Base-by-base conservation (phyloP, 2,797 vertebrate genomes). In the Anabas testudineus region DNA sequence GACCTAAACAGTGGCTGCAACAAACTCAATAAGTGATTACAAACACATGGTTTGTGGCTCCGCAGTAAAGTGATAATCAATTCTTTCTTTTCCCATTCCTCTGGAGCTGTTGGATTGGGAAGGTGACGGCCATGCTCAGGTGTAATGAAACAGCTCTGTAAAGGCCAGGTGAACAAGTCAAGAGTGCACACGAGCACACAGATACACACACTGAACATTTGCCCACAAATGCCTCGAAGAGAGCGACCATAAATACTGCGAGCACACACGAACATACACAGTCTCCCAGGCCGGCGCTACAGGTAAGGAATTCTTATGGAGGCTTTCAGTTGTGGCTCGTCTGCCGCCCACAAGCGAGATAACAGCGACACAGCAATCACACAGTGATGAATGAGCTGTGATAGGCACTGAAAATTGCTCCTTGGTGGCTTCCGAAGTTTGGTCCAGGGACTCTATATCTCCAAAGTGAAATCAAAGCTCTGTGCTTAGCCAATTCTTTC, bases 331-430 rank as follows among this genome's bases (percentile, higher is more conserved):
- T 42, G 65, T 15, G 71, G 72, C 78, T 78, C 30, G 62, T 78
- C 83, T 70, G 77, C 80, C 36, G 69, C 80, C 81, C 80, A 84
- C 76, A 68, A 74, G 85, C 30, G 47, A 91, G 91, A 93, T 92
- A 93, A 93, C 82, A 28, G 84, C 76, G 70, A 92, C 90, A 87
- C 83, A 61, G 84, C 88, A 91, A 93, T 93, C 91, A 87, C 84
- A 73, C 77, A 37, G 80, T 93, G 93, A 94, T 92, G 92, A 92
- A 94, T 90, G 92, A 88, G 88, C 84, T 67, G 78, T 86, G 91
- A 93, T 92, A 90, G 88, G 71, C 75, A 74, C 78, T 72, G 87
- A 86, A 92, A 93, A 93, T 92, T 93, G 90, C 87, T 90, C 89
- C 84, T 83, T 66, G 70, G 90, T 90, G 90, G 85, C 80, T 91